Evolutionary conservation across 1,140 invertebrate genomes (phyloP).

Genomic region (Trachymyrmex cornetzi): DNA sequence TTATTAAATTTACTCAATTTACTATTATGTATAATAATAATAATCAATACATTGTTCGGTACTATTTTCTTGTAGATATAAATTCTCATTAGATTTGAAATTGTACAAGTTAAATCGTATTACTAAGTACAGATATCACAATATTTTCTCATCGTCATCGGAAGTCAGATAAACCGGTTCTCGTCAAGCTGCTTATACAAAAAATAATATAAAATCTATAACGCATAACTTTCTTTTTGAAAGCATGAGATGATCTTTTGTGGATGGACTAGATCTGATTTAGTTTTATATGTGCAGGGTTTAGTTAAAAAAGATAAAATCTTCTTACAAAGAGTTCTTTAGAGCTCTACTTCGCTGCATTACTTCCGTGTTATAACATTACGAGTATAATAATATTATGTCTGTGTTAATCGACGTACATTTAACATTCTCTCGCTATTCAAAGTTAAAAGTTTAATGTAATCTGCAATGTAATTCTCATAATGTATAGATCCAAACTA

Average conservation of each 20-base stretch:
- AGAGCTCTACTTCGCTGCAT: not conserved
- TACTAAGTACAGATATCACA: not conserved
- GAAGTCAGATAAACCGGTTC: not conserved
- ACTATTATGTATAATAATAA: not conserved
- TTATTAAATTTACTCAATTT: not conserved
- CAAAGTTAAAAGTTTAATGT: not conserved
- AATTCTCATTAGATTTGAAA: not conserved
- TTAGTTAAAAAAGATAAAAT: slow-evolving; percentile 21
- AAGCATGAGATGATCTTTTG: not conserved
- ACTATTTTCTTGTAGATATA: not conserved
- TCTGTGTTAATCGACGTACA: not conserved
- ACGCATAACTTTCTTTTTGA: not conserved
- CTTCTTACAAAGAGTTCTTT: not conserved
- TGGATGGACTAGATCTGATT: not conserved
- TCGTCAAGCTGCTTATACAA: not conserved
- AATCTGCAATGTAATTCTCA: slow-evolving; percentile 6
- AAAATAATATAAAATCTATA: not conserved
- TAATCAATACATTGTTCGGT: not conserved
- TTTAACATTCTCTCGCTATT: not conserved
- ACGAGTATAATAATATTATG: not conserved
- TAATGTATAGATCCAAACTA: not conserved
- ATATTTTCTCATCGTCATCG: not conserved
- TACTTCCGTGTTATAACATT: not conserved
- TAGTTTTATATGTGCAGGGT: not conserved
- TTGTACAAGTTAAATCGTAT: not conserved